A percentile compares a stretch with the other conserved stretches of the same genome.
These are phyloP conservation scores for Nematolebias whitei DNA, from an alignment of 2,113 vertebrate genomes.

Conservation along the genomic window DNA sequence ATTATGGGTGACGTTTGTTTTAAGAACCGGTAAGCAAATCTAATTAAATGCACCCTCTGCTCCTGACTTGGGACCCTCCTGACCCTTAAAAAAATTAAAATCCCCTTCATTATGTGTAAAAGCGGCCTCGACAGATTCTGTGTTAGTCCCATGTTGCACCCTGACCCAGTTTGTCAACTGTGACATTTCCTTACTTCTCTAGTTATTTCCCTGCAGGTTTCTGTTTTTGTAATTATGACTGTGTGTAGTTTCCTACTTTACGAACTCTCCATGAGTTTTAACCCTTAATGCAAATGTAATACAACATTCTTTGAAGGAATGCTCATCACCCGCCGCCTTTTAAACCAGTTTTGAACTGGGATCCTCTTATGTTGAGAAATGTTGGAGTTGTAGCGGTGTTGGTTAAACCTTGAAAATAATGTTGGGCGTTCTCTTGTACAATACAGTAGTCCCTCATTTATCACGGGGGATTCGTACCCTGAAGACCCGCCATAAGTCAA, in stretches of 20 bases:
- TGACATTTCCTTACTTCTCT: conserved; percentile 35
- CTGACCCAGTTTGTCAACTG: conserved; percentile 16
- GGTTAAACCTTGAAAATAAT: too few relatives aligned
- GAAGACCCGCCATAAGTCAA: too few relatives aligned
- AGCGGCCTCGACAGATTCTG: background rate
- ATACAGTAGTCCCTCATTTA: too few relatives aligned
- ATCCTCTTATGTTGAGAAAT: too few relatives aligned
- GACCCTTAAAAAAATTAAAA: conserved; percentile 22
- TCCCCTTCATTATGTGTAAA: background rate
- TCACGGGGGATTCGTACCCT: too few relatives aligned
- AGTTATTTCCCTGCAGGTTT: background rate
- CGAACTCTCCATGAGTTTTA: background rate
- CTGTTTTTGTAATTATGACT: background rate
- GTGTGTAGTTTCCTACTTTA: background rate
- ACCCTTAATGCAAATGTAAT: too few relatives aligned
- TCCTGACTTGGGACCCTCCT: background rate
- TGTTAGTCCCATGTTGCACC: conserved; percentile 48
- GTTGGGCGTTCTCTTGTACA: too few relatives aligned
- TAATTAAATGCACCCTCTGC: conserved; percentile 12
- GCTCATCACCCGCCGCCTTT: too few relatives aligned
- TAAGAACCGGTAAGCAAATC: background rate
- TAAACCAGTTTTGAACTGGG: too few relatives aligned
- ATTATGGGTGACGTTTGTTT: conserved; percentile 4
- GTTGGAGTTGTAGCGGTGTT: too few relatives aligned
- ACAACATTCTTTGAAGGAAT: too few relatives aligned